phyloP scores from a whole-genome alignment of 1,140 invertebrate genomes.

The Ostrea edulis region DNA sequence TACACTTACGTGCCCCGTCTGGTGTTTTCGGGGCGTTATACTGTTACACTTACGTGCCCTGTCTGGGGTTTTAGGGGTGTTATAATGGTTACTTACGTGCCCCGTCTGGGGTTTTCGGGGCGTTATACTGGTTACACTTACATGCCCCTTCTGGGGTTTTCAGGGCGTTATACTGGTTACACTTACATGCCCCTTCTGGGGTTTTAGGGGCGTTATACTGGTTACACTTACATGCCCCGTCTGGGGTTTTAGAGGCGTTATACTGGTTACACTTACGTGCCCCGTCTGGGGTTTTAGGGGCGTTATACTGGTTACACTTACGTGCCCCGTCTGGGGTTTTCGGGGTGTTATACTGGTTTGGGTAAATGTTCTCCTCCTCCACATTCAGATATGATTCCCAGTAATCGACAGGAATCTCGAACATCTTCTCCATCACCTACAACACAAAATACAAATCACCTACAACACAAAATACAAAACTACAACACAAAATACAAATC shows the following conservation, averaged over 20 bases:
- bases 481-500: no score
- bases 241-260: constrained; percentile 45
- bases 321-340: constrained; percentile 53
- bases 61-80: constrained; percentile 44
- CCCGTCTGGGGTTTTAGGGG: constrained; percentile 36
- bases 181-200: not conserved
- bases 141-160: constrained; percentile 3
- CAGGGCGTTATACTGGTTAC: constrained; percentile 33
- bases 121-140: constrained; percentile 4
- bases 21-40: constrained; percentile 45
- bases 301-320: constrained; percentile 33
- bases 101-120: constrained; percentile 36
- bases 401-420: constrained; percentile 85
- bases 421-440: constrained; percentile 85
- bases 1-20: not conserved
- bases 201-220: constrained; percentile 42
- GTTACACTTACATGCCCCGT: not conserved
- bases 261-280: not conserved
- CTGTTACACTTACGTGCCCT: not conserved
- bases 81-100: not conserved
- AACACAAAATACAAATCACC: constrained; percentile 51
- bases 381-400: constrained; percentile 83
- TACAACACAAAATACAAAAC: no score
- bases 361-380: constrained; percentile 66
- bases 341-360: constrained; percentile 55